Conservation (phyloP, 1,140 invertebrate species). For the Cydia pomonella region DNA sequence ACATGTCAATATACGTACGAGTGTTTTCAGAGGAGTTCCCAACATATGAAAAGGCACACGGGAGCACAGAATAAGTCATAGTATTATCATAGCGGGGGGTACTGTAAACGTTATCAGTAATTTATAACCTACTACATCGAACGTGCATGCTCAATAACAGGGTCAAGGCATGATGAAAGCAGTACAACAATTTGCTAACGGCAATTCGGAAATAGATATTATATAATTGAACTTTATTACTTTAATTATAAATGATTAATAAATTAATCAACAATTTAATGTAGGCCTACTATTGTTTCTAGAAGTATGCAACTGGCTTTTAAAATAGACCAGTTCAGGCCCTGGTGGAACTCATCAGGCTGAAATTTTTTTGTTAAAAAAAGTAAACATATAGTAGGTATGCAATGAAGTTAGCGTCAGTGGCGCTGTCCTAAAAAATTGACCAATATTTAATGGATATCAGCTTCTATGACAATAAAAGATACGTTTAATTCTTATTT, state of each 20-base stretch:
- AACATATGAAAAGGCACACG: no score
- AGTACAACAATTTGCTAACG: background rate
- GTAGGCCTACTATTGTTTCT: background rate
- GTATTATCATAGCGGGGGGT: background rate
- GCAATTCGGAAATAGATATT: background rate
- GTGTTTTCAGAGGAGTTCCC: background rate
- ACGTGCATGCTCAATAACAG: slow-evolving; percentile 1
- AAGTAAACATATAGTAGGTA: no score
- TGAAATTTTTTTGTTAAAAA: no score
- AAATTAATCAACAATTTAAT: background rate
- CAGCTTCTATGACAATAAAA: no score
- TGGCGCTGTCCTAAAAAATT: no score
- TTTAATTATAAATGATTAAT: background rate
- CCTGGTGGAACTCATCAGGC: no score
- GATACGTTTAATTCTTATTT: no score
- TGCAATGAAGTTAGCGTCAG: no score
- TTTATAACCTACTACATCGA: background rate
- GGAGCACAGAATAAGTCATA: no score
- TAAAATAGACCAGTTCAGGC: background rate
- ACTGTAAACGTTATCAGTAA: background rate
- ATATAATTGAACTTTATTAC: background rate
- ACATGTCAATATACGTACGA: background rate
- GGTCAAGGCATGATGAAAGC: slow-evolving; percentile 14
- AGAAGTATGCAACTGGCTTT: no score
- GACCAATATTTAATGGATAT: no score